These are phyloP conservation scores for Diphyllodes magnificus DNA, from an alignment of 2,113 vertebrate species.

Conservation along the genomic window DNA sequence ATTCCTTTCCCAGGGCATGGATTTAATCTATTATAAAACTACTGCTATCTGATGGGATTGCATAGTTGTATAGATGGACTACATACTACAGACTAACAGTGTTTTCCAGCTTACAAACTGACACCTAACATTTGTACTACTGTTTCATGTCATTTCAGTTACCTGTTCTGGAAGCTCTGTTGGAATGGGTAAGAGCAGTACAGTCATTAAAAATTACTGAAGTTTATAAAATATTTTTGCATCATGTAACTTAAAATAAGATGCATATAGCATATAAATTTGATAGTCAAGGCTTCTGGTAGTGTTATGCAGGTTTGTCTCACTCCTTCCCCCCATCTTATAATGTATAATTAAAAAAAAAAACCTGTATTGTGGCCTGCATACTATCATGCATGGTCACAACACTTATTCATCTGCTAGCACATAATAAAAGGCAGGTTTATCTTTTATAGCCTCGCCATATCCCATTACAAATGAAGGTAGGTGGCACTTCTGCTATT, in stretches of 20 bases:
- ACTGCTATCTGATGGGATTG: not conserved
- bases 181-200: slow-evolving; percentile 80
- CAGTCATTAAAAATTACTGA: not conserved
- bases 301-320: not conserved
- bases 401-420: not conserved
- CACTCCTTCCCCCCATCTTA: not conserved
- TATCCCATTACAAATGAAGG: not conserved
- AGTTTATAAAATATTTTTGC: not conserved
- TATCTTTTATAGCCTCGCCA: not conserved
- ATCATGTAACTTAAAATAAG: not conserved
- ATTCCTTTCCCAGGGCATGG: not conserved
- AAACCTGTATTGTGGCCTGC: not conserved
- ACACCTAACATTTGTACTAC: not conserved
- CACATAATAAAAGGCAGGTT: not conserved
- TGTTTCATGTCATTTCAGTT: slow-evolving; percentile 75
- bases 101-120: not conserved
- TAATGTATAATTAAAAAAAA: not conserved
- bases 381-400: not conserved
- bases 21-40: not conserved
- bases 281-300: not conserved
- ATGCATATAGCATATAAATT: not conserved
- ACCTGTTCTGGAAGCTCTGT: slow-evolving; percentile 85
- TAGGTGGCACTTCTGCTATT: not conserved
- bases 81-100: not conserved
- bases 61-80: not conserved